Percentiles rank a stretch among this genome's conserved stretches.
Conservation (phyloP, 2,888 invertebrate species). For the Ormyrus rosae region DNA sequence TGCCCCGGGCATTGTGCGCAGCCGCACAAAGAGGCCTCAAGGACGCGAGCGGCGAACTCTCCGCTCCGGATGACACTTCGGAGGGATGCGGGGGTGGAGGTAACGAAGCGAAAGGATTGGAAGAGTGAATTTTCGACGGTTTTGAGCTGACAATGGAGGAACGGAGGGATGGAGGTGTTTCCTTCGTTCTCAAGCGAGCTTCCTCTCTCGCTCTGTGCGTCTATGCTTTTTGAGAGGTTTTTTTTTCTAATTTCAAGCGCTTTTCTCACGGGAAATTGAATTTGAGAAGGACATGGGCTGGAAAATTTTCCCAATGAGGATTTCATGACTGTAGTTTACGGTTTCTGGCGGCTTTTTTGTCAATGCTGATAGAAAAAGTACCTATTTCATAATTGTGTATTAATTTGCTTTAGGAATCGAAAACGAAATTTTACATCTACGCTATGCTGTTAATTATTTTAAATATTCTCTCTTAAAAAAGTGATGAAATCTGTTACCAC, state of each 20-base stretch:
- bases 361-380: no score
- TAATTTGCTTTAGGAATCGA: no score
- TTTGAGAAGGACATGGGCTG: not conserved
- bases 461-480: no score
- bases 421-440: no score
- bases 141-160: constrained; percentile 27
- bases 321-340: no score
- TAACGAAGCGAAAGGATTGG: constrained; percentile 56
- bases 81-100: constrained; percentile 44
- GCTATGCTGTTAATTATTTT: no score
- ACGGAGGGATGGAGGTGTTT: constrained; percentile 12
- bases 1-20: not conserved
- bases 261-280: constrained; percentile 28
- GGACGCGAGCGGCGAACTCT: constrained; percentile 54
- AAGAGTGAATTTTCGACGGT: constrained; percentile 43
- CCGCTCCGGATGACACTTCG: not conserved
- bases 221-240: constrained; percentile 1
- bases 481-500: no score
- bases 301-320: no score
- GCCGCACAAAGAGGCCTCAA: constrained; percentile 52
- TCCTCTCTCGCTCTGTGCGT: not conserved
- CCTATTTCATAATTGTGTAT: no score
- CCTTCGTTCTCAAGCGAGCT: constrained; percentile 2
- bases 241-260: constrained; percentile 24
- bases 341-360: no score